Evolutionary conservation across 1,140 invertebrate species (phyloP), one percentile per base, ranked within the genome.

Genomic region (Drosophila repletoides): DNA sequence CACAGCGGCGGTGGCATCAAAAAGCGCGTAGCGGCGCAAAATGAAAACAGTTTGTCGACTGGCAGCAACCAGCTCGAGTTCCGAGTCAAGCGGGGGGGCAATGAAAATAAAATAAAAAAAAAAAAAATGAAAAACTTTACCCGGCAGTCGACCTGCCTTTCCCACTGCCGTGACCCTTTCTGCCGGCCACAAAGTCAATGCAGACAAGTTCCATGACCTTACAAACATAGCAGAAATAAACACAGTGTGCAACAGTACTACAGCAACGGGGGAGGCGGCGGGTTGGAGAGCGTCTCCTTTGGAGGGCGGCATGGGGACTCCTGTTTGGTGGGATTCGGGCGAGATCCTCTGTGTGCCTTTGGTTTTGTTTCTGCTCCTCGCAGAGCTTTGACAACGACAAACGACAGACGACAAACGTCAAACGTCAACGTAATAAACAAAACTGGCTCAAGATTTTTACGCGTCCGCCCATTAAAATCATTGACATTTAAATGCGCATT

Each of bases 171-270:
- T 9, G n/a, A 2, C 19, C 33, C 29, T 7, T 2, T 9, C 17
- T 21, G 12, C 38, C 55, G 15, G 24, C 38, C 46, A 4, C 67
- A 80, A 69, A 76, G 75, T 79, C 75, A 86, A 80, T 69, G 84
- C 86, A 88, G 86, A 88, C 84, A 88, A 88, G 84, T 88, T 88
- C 84, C 76, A 88, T 88, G 84, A 88, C 84, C 84, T 88, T 88
- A 88, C 84, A 88, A 86, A 84, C 71, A 68, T 69, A 86, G 59
- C 55, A 60, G 68, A 65, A 65, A 71, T 61, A 63, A 67, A 83
- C 38, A 83, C 56, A 65, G 48, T 33, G 38, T 52, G 52, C 53
- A 63, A 55, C 38, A 34, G 43, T n/a, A n/a, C 36, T 31, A 55
- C 58, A 64, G 63, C 40, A 68, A 49, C 15, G 49, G 14, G 26